Conservation (phyloP, 2,888 invertebrate genomes). For the Sarcophaga caerulescens region DNA sequence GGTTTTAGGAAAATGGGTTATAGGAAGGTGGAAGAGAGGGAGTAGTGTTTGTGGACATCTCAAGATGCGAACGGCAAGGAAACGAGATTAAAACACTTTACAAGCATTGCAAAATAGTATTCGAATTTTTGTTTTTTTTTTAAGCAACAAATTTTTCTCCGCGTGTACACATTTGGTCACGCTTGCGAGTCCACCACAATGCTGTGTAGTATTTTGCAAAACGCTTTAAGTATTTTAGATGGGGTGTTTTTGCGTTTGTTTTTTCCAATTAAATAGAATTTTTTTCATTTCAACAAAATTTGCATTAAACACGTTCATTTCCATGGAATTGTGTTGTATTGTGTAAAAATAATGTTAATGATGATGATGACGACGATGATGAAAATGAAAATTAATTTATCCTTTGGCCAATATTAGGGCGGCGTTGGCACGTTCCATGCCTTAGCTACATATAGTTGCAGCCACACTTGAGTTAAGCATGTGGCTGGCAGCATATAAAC, state of each 20-base stretch:
- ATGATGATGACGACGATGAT: background rate
- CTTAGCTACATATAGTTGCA: background rate
- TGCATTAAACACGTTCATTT: background rate
- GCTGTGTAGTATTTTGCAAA: no score
- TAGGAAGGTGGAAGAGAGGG: no score
- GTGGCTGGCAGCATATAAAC: background rate
- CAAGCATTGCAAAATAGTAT: no score
- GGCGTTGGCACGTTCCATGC: constrained; percentile 35
- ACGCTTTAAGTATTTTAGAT: background rate
- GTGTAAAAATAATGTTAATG: background rate
- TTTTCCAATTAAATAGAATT: background rate
- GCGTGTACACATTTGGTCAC: background rate
- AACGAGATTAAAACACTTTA: no score
- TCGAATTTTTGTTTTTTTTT: no score
- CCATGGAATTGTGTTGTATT: background rate
- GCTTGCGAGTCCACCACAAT: background rate
- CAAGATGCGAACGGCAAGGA: no score
- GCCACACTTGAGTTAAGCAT: background rate
- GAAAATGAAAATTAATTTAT: background rate
- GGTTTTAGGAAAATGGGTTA: no score
- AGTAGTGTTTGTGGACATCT: no score
- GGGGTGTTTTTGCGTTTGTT: background rate
- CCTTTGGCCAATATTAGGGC: constrained; percentile 15
- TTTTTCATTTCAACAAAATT: background rate
- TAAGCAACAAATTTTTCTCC: no score